Percentiles rank a stretch among this genome's conserved stretches.
Evolutionary conservation across 2,888 invertebrate genomes (phyloP).

Genomic region (Lissocephala sabroskyi): DNA sequence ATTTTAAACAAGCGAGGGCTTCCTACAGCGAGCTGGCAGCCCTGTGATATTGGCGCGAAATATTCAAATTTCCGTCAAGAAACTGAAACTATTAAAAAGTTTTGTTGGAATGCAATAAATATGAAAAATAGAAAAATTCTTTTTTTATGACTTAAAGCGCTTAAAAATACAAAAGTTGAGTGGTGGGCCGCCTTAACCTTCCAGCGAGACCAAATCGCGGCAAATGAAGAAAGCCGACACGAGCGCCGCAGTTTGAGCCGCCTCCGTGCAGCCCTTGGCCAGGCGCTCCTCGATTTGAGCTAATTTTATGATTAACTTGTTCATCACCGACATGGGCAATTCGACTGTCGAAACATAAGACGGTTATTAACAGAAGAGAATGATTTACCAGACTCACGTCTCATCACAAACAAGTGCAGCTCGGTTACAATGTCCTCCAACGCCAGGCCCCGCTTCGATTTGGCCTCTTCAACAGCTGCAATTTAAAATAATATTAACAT

Average conservation of each 20-base stretch:
- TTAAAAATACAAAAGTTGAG: too few relatives aligned
- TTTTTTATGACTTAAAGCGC: too few relatives aligned
- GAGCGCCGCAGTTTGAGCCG: constrained; percentile 90
- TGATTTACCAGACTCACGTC: constrained; percentile 78
- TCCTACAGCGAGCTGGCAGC: too few relatives aligned
- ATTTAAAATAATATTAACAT: background rate
- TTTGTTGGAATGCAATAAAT: too few relatives aligned
- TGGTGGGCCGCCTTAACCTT: too few relatives aligned
- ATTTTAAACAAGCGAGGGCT: too few relatives aligned
- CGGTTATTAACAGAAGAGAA: background rate
- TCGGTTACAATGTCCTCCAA: constrained; percentile 94
- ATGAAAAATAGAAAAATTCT: too few relatives aligned
- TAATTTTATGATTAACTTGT: constrained; percentile 87
- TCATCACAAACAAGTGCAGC: constrained; percentile 88
- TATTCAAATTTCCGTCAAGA: too few relatives aligned
- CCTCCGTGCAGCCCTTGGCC: constrained; percentile 89
- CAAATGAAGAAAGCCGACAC: constrained; percentile 90
- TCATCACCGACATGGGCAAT: constrained; percentile 84
- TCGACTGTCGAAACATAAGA: constrained; percentile 79
- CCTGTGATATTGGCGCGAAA: too few relatives aligned
- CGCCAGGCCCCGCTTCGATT: constrained; percentile 91
- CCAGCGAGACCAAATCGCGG: constrained; percentile 74
- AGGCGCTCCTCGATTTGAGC: constrained; percentile 91
- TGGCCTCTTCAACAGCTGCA: constrained; percentile 79
- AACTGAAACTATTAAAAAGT: too few relatives aligned